Base-by-base conservation (phyloP, 2,113 vertebrate species). In the Lutjanus erythropterus region DNA sequence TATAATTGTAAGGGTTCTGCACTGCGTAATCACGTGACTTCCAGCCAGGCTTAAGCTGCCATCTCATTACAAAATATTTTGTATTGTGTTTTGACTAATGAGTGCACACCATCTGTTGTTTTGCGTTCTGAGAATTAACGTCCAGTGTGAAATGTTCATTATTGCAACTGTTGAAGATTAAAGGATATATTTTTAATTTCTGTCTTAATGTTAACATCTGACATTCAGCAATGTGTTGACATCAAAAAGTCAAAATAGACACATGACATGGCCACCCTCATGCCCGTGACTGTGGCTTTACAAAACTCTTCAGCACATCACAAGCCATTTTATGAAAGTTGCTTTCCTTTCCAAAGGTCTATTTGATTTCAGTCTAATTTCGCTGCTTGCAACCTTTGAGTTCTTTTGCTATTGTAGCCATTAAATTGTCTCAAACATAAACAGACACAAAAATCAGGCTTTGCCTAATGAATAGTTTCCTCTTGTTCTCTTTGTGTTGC, bases 401-500 rank as follows among this genome's bases (percentile, higher is more conserved):
- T n/a, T 33, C 31, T 31, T 25, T 27, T 78, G 9, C 68, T 33
- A 9, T 59, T 31, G 41, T 67, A 23, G 29, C 23, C 42, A n/a
- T 29, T n/a, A 50, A 16, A 6, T 53, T 68, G 12, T 69, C 50
- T 79, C n/a, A 55, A 49, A 52, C 47, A 41, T 49, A 19, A 21
- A 62, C 11, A 29, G 58, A 60, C 42, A 33, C 29, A 66, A n/a
- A 71, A 80, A 44, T 71, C 33, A 37, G 53, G 10, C 11, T 21
- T 42, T 49, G 50, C 47, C 39, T 66, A 67, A 80, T 77, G 8
- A 78, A 71, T 56, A 19, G 61, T 25, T 78, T 78, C 75, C 71
- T 78, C 44, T 81, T 78, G 35, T 55, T 86, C 35, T 71, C 62
- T 86, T 85, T 83, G 79, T 81, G 35, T 62, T 29, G n/a, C 33